phyloP scores from a whole-genome alignment of 2,113 vertebrate species.

The Clinocottus analis region DNA sequence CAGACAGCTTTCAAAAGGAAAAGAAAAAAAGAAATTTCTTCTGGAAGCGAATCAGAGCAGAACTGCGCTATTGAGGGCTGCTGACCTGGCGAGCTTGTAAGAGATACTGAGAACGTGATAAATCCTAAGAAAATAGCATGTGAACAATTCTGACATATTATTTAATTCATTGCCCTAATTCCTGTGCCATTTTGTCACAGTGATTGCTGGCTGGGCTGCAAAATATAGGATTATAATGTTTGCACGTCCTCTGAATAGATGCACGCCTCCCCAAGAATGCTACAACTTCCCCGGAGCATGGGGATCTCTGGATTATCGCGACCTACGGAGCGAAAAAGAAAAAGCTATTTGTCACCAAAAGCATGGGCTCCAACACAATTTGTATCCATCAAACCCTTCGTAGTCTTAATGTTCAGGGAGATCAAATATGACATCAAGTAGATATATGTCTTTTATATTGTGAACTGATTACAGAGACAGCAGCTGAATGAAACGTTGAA shows the following conservation, averaged over 20 bases:
- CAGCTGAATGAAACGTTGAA: slow-evolving; percentile 23
- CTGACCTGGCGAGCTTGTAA: slow-evolving; percentile 32
- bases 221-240: slow-evolving; percentile 4
- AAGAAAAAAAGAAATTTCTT: not conserved
- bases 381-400: not conserved
- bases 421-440: slow-evolving; percentile 8
- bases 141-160: slow-evolving; percentile 26
- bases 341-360: slow-evolving; percentile 14
- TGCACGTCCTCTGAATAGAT: slow-evolving; percentile 25
- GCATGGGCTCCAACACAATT: slow-evolving; percentile 1
- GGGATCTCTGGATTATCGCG: no score
- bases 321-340: slow-evolving; percentile 17
- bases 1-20: slow-evolving; percentile 41
- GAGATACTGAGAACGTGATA: slow-evolving; percentile 10
- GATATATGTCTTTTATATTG: slow-evolving; percentile 15
- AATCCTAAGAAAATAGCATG: not conserved
- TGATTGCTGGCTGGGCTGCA: slow-evolving; percentile 1
- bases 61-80: slow-evolving; percentile 32
- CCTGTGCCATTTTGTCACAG: slow-evolving; percentile 19
- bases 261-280: no score
- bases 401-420: slow-evolving; percentile 8
- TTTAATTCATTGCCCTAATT: slow-evolving; percentile 16
- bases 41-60: slow-evolving; percentile 52
- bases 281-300: no score
- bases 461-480: slow-evolving; percentile 25